Base-by-base conservation (phyloP, 2,888 invertebrate genomes). In the Nemoura dubitans region DNA sequence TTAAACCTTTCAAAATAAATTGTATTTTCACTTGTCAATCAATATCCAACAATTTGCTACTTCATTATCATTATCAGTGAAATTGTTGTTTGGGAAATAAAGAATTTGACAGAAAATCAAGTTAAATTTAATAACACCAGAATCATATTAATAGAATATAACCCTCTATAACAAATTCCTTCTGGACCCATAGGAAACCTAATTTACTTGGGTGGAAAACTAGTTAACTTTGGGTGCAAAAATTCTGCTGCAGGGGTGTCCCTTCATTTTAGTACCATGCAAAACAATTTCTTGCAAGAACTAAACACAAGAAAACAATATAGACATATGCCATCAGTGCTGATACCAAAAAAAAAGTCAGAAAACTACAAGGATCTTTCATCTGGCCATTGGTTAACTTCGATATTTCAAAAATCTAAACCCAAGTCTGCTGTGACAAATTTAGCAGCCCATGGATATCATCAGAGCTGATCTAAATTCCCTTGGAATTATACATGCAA, bases 1-100 rank as follows among this genome's bases (percentile, higher is more conserved):
- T 96, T 99, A 96, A 93, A 36, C 82, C 87, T 86, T 86, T 86
- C 87, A 59, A 78, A 85, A 30, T 76, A 76, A 84, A 84, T n/a
- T 30, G 84, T 84, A 84, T 43, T 83, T 84, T 84, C 26, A 81
- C 81, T 81, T 81, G 29, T 29, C 81, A 81, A 81, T 81, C 78
- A 78, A 78, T 78, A 25, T 29, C 16, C 27, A 78, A 78, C 29
- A 78, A 59, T 59, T 16, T 7, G 21, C 59, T 21, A 59, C 59
- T 59, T 59, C 59, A 59, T 7, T 59, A 59, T 14, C 14, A 21
- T 21, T 36, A 36, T 21, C 14, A 59, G 21, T 59, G 21, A 59
- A 59, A 59, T 59, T 59, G 59, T 59, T 59, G 21, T 10, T 59
- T 21, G 2, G 59, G 59, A 59, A 59, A 59, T 59, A 59, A 59